Base-by-base conservation (phyloP, 2,888 invertebrate species). In the Dryobotodes eremita region DNA sequence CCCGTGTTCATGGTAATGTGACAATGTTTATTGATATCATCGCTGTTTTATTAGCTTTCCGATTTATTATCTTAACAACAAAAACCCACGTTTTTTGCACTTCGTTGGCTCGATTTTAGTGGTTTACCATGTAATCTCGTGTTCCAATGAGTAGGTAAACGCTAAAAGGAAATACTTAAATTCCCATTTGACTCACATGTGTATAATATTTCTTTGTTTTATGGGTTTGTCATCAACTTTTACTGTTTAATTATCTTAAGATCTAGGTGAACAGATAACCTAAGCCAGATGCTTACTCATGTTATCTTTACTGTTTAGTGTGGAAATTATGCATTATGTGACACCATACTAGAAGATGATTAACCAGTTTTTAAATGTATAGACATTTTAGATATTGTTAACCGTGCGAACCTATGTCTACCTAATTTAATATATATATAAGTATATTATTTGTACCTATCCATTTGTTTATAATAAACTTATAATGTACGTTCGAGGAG, bases 1-100 rank as follows among this genome's bases (percentile, higher is more conserved):
- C 82, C 89, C 89, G 92, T 89, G 93, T 93, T 94, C 92, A 90
- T 90, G 88, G 89, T 91, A 90, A 91, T 88, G 90, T 91, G 91
- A 90, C 90, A 89, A 89, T 91, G 88, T 93, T 93, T 92, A 92
- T 92, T 89, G 86, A 84, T 88, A 89, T 92, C 90, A 92, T 90
- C 88, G 84, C 82, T 86, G 69, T 89, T 92, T 92, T 92, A 93
- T 89, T 88, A 76, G 86, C 74, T 80, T 84, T 88, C 77, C 88
- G 88, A 90, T 92, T 89, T 91, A 89, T 91, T 91, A 88, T 87
- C 78, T 86, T 77, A 73, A 86, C 80, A 80, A 86, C 78, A 71
- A 80, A 85, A 86, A 78, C 84, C 78, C 75, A 85, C 85, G 80
- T 72, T 75, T 83, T 86, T 86, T 83, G 84, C 85, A 83, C 83